Percentiles rank a stretch among this genome's conserved stretches.
Evolutionary conservation across 2,888 invertebrate genomes (phyloP).

Genomic region (Erannis defoliaria): DNA sequence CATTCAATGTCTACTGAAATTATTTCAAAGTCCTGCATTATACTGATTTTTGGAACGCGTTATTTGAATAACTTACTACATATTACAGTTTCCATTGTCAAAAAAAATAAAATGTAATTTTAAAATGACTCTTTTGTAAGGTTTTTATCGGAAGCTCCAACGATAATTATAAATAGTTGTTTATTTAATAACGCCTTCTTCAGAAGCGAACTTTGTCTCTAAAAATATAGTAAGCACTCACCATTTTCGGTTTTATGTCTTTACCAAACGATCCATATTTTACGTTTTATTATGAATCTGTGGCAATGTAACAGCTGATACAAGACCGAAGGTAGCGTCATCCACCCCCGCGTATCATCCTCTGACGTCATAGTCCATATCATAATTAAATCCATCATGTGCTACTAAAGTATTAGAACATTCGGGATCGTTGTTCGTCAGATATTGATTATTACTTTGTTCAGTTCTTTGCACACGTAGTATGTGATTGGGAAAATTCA

Average conservation of each 20-base stretch:
- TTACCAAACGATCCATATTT: too few relatives aligned
- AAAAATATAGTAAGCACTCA: too few relatives aligned
- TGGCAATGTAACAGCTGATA: conserved; percentile 52
- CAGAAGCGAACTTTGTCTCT: too few relatives aligned
- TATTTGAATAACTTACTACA: neutral
- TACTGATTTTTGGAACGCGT: too few relatives aligned
- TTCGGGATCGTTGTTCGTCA: conserved; percentile 60
- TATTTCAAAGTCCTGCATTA: conserved; percentile 20
- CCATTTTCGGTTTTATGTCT: too few relatives aligned
- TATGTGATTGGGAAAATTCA: conserved; percentile 5
- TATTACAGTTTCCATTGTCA: neutral
- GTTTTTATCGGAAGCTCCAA: neutral
- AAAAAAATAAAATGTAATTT: neutral
- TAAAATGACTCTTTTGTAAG: too few relatives aligned
- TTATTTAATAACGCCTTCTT: too few relatives aligned
- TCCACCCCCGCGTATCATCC: conserved; percentile 49
- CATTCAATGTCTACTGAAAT: conserved; percentile 49
- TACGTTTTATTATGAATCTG: conserved; percentile 30
- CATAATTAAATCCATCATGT: conserved; percentile 28
- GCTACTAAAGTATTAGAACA: conserved; percentile 48
- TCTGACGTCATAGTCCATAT: conserved; percentile 51
- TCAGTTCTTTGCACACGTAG: conserved; percentile 31
- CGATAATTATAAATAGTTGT: neutral
- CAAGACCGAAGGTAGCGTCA: conserved; percentile 50
- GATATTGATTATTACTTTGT: conserved; percentile 45